A percentile compares a stretch with the other conserved stretches of the same genome.
Evolutionary conservation across 30 jellyfish, hydroid and myxozoan species (phyloP).

Genomic region (Aurelia aurita complex sp. Pacific): DNA sequence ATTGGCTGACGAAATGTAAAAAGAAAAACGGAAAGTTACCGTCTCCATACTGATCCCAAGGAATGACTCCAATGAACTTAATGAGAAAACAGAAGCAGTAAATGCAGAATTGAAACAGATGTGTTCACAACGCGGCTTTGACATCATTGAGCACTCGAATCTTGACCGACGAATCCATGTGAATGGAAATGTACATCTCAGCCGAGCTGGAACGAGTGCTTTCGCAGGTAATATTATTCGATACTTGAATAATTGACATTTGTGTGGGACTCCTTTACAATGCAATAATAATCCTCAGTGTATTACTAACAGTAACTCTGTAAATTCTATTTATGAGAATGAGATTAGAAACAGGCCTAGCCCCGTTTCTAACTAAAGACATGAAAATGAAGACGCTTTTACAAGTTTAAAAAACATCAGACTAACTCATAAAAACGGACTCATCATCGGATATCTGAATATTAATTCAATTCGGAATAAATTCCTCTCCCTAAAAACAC

Average conservation of each 20-base stretch:
- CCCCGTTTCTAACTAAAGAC: too few relatives aligned
- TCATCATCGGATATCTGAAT: constrained; percentile 16
- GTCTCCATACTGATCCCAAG: constrained; percentile 24
- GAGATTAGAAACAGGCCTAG: too few relatives aligned
- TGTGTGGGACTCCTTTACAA: constrained; percentile 16
- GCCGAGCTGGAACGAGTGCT: constrained; percentile 19
- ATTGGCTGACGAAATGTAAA: constrained; percentile 19
- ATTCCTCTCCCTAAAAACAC: constrained; percentile 4
- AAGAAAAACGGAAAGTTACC: background rate
- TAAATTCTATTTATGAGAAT: too few relatives aligned
- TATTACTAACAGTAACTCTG: too few relatives aligned
- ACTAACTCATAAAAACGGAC: constrained; percentile 11
- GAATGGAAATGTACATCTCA: constrained; percentile 20
- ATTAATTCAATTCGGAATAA: constrained; percentile 18
- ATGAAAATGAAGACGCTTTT: constrained; percentile 21
- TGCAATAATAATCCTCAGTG: constrained; percentile 10
- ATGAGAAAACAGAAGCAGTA: constrained; percentile 27
- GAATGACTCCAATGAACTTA: constrained; percentile 26
- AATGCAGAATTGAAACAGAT: constrained; percentile 25
- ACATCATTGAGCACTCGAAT: constrained; percentile 27
- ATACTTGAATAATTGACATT: constrained; percentile 1
- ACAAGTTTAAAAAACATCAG: constrained; percentile 16
- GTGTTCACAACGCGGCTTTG: constrained; percentile 9
- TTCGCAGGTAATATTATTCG: constrained; percentile 36
- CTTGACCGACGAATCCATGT: constrained; percentile 21